Evolutionary conservation across 1,140 invertebrate genomes (phyloP), one percentile per base, ranked within the genome.

Genomic region (Psilanteris sp.): DNA sequence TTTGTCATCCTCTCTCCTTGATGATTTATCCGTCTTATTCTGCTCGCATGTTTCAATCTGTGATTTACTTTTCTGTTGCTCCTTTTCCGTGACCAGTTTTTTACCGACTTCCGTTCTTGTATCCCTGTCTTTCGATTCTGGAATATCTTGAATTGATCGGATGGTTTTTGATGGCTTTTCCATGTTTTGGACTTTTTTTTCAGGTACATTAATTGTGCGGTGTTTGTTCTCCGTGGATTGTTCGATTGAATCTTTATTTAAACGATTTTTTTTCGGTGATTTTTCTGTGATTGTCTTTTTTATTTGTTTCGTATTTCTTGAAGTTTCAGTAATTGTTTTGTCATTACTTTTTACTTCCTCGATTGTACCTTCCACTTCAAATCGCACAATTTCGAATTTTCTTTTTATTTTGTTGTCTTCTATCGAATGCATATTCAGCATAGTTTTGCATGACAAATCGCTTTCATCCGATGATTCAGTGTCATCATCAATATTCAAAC

Each of bases 361-460:
- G n/a, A n/a, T 29, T 29, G 11, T 20, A 15, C n/a, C n/a, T n/a
- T n/a, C n/a, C n/a, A n/a, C n/a, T n/a, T n/a, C n/a, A n/a, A n/a
- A n/a, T n/a, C n/a, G n/a, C 22, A 24, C 31, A 59, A 37, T 39
- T 61, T 31, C 22, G 20, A 9, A 3, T 64, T 29, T n/a, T 9
- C 10, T 5, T 36, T 48, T 50, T 3, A 4, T 20, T 27, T 34
- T 9, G 1, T 27, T 85, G 9, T 80, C 66, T 32, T 87, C 37
- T 15, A 73, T 84, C 3, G 85, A 85, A 44, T 79, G 59, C 3
- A 74, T 82, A 4, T 78, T 81, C 46, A 88, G 48, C 61, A 82
- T 83, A 9, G 86, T 87, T 77, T 84, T 84, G 48, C 80, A 83
- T 1, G 87, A 89, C 43, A 84, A 74, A 66, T 87, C 85, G 68